A percentile compares a stretch with the other conserved stretches of the same genome.
Evolutionary conservation across 2,113 vertebrate genomes (phyloP).

Genomic region (Coregonus clupeaformis): DNA sequence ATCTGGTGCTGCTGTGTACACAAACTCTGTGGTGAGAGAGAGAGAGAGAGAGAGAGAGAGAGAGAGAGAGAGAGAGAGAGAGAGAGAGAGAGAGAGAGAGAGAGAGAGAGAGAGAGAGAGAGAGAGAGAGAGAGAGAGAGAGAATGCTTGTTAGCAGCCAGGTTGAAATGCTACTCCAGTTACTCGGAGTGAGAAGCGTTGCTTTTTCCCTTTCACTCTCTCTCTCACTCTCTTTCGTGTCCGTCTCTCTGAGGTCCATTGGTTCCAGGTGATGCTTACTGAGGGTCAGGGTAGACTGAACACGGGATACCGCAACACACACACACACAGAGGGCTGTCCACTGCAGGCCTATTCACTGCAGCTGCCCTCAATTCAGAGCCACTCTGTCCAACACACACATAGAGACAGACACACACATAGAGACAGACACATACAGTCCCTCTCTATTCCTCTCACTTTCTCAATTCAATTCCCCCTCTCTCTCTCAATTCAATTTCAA

Average conservation of each 20-base stretch:
- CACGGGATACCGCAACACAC: constrained; percentile 66
- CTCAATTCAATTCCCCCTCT: no score
- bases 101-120: constrained; percentile 29
- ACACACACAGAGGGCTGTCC: constrained; percentile 48
- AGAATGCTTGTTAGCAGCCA: constrained; percentile 66
- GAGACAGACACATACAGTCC: no score
- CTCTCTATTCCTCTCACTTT: no score
- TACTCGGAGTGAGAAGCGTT: constrained; percentile 58
- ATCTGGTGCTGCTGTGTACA: constrained; percentile 56
- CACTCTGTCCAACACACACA: constrained; percentile 31
- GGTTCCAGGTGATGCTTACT: constrained; percentile 72
- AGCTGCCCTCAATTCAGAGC: constrained; percentile 67
- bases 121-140: constrained; percentile 48
- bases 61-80: no score
- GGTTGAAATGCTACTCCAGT: constrained; percentile 67
- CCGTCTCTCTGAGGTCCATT: constrained; percentile 55
- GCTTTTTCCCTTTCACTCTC: constrained; percentile 13
- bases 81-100: no score
- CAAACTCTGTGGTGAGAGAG: constrained; percentile 58
- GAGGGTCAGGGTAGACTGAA: constrained; percentile 71
- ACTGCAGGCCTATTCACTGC: constrained; percentile 74
- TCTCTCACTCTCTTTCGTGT: constrained; percentile 16
- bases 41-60: no score
- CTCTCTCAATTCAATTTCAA: no score
- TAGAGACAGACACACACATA: background rate